A percentile compares a stretch with the other conserved stretches of the same genome.
Conservation (phyloP, 1,140 invertebrate species). For the Scaptomyza pallida region DNA sequence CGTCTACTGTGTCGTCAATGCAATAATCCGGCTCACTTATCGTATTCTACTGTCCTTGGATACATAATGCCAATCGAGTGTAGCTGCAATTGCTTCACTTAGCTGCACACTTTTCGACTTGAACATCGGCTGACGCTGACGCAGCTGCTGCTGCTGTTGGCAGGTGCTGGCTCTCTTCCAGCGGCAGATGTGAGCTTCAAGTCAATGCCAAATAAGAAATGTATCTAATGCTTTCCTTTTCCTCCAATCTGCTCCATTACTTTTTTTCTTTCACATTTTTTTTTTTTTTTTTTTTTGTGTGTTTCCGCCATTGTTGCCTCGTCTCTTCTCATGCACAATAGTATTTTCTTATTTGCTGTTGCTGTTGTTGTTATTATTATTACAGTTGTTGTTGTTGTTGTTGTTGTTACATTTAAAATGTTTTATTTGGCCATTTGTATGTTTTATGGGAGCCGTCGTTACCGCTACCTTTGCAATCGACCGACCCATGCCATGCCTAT, state of each 20-base stretch:
- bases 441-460: constrained; percentile 79
- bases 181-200: no score
- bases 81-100: not conserved
- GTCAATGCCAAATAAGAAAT: no score
- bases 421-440: constrained; percentile 83
- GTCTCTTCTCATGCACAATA: constrained; percentile 52
- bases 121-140: no score
- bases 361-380: constrained; percentile 30
- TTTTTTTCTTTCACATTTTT: not conserved
- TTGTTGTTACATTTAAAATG: constrained; percentile 82
- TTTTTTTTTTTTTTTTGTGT: constrained; percentile 19
- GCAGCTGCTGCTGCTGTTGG: no score
- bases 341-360: constrained; percentile 68
- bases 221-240: no score
- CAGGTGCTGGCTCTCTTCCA: no score
- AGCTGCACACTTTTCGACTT: no score
- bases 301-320: constrained; percentile 31
- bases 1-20: no score
- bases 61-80: no score
- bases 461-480: constrained; percentile 38
- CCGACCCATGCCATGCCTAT: not conserved
- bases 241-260: no score
- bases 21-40: no score
- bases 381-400: constrained; percentile 40
- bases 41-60: no score